Evolutionary conservation across 2,797 vertebrate genomes (phyloP), one percentile per base, ranked within the genome.

Genomic region (Mormyrus proboscirostris): DNA sequence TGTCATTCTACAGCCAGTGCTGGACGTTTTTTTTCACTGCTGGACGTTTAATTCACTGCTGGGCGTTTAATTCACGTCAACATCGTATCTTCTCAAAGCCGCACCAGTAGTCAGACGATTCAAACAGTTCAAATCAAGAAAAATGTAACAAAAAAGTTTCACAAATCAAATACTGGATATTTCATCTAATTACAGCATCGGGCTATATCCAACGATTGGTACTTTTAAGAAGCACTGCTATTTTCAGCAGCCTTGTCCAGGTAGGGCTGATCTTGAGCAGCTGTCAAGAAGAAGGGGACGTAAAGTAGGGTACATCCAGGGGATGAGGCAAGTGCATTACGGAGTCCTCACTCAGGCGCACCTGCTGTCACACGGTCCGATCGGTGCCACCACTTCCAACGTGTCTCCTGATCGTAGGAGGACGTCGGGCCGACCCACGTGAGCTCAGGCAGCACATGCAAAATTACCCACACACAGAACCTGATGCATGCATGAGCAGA

Each of bases 401-500:
- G 49, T 51, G 49, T 85, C 83, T 85, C 49, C 49, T n/a, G 83
- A 51, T 85, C 47, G 49, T 51, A 85, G 83, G 83, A 85, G 49
- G 83, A 85, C 83, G 49, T 49, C 50, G 7, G 83, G 49, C 7
- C 49, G 33, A 25, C 83, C 83, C 83, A 85, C 83, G 44, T 25
- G n/a, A 85, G 44, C 49, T 6, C 12, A 50, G 47, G 5, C 44
- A 85, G 47, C 22, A 33, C 47, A 33, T 29, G 83, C 83, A 51
- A 85, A 85, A 29, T 85, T 85, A n/a, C 22, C 19, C 83, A 25
- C 83, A 29, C 83, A 51, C n/a, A 53, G 3, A 53, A n/a, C 76
- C 41, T 82, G 73, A 47, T 8, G 41, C 19, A 19, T 33, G 73
- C 38, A 41, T 8, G 73, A 79, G 14, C 4, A 12, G 41, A 4